These are phyloP conservation scores for Torymus tubicola DNA, from an alignment of 2,888 invertebrate genomes.

Conservation along the genomic window DNA sequence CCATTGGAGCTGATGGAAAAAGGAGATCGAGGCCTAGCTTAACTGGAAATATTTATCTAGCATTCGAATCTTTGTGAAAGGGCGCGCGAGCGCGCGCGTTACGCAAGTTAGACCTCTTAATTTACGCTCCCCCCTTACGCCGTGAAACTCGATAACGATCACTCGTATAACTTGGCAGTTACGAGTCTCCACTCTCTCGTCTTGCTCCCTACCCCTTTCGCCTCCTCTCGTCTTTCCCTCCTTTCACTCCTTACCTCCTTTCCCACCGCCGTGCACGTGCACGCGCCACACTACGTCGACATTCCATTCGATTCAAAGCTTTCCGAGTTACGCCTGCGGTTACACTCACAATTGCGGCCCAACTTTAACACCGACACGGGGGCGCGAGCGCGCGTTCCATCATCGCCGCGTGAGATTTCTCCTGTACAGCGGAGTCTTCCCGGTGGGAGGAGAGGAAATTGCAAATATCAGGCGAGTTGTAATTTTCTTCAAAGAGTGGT, in stretches of 20 bases:
- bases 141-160: constrained; percentile 54
- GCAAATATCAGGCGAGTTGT: constrained; percentile 31
- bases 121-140: constrained; percentile 31
- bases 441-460: constrained; percentile 1
- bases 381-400: neutral
- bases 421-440: too few species aligned
- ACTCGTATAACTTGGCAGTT: constrained; percentile 47
- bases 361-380: constrained; percentile 10
- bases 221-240: neutral
- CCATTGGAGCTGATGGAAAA: neutral
- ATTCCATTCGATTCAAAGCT: constrained; percentile 14
- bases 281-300: too few species aligned
- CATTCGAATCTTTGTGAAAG: too few species aligned
- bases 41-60: neutral
- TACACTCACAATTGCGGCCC: constrained; percentile 35
- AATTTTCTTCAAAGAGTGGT: constrained; percentile 26
- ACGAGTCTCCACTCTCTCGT: constrained; percentile 10
- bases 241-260: neutral
- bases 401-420: neutral
- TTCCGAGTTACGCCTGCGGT: constrained; percentile 3
- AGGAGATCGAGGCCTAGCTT: neutral
- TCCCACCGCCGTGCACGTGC: neutral
- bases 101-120: constrained; percentile 48
- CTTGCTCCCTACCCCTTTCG: neutral
- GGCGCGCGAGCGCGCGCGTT: neutral